These are phyloP conservation scores for Pelvicachromis taeniatus DNA, from an alignment of 2,113 vertebrate species.

Conservation along the genomic window DNA sequence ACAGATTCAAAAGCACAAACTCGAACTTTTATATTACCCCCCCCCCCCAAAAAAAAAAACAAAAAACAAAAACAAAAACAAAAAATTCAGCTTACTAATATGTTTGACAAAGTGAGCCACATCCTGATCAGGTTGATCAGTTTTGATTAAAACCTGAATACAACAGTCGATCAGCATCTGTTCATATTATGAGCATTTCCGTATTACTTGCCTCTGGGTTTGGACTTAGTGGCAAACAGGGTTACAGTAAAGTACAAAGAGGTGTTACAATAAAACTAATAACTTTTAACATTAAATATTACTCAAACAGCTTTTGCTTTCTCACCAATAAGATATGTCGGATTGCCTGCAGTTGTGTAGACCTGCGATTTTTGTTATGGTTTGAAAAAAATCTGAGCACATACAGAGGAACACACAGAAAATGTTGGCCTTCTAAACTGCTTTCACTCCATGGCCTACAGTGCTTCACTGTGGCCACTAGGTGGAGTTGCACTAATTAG, in stretches of 20 bases:
- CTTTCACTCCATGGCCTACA: not conserved
- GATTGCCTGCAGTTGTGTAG: not conserved
- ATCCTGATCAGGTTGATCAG: not conserved
- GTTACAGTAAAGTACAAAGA: not conserved
- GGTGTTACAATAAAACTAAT: not conserved
- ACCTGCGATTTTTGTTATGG: not conserved
- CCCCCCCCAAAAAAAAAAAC: not conserved
- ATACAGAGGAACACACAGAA: not conserved
- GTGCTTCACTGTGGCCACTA: not conserved
- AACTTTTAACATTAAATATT: not conserved
- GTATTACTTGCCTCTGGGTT: not conserved
- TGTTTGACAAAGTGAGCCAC: not conserved
- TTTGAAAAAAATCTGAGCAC: not conserved
- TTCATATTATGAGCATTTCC: not conserved
- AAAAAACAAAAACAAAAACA: too few relatives aligned
- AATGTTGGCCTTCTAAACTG: not conserved
- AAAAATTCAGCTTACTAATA: not conserved
- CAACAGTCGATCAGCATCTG: not conserved
- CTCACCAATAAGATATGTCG: not conserved
- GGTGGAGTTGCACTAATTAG: slow-evolving; percentile 10
- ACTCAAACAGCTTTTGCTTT: not conserved
- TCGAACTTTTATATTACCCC: not conserved
- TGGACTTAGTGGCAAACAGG: not conserved
- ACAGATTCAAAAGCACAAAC: not conserved
- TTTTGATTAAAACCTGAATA: not conserved